phyloP scores from a whole-genome alignment of 2,113 vertebrate genomes.

The Mungos mungo region DNA sequence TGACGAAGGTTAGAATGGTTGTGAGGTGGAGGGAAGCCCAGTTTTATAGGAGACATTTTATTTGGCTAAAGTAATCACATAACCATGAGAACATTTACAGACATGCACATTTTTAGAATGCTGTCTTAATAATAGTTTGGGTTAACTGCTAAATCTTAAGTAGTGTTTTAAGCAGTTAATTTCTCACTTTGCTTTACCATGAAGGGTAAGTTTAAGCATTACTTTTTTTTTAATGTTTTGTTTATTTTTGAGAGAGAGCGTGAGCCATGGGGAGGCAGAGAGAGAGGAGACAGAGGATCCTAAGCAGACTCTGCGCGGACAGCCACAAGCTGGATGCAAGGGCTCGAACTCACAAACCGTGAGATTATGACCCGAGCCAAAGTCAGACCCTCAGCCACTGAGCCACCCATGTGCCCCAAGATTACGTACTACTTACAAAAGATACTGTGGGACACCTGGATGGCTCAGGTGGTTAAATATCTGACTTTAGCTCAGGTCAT shows the following conservation, averaged over 20 bases:
- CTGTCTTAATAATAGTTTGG: neutral
- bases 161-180: neutral
- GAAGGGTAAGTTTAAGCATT: neutral
- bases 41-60: neutral
- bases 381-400: too few species aligned
- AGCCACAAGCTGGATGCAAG: too few species aligned
- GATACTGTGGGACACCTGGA: too few species aligned
- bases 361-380: too few species aligned
- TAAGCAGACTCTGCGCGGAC: too few species aligned
- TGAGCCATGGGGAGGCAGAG: too few species aligned
- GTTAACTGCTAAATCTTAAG: neutral
- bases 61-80: slow-evolving; percentile 5
- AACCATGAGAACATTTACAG: neutral
- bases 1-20: neutral
- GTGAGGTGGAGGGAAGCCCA: neutral
- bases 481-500: too few species aligned
- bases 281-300: too few species aligned
- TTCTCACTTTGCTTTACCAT: neutral
- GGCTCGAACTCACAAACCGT: too few species aligned
- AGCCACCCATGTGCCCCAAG: too few species aligned
- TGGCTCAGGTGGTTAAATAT: too few species aligned
- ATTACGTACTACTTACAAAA: too few species aligned
- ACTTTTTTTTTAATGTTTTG: neutral
- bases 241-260: neutral
- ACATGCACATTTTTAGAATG: neutral